A percentile compares a stretch with the other conserved stretches of the same genome.
phyloP scores from a whole-genome alignment of 2,797 vertebrate species.

The Pantherophis vulpinus region DNA sequence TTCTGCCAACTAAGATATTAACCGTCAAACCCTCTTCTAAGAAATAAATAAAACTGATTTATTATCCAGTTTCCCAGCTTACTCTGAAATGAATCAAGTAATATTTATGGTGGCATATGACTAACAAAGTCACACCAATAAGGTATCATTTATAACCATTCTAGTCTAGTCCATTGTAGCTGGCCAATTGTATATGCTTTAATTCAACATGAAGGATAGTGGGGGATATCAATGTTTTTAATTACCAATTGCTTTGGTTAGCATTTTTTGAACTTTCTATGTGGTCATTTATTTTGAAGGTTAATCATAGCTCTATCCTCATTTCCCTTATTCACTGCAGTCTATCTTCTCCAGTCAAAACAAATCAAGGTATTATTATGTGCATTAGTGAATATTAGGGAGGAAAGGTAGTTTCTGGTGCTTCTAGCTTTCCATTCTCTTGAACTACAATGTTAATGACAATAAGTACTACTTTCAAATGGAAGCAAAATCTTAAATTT shows the following conservation, averaged over 20 bases:
- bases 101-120: not conserved
- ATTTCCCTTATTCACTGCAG: not conserved
- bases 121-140: not conserved
- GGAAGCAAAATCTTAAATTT: not conserved
- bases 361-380: not conserved
- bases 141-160: not conserved
- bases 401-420: not conserved
- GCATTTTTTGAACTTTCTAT: not conserved
- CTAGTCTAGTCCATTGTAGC: not conserved
- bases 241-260: rapidly evolving
- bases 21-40: not conserved
- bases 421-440: not conserved
- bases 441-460: not conserved
- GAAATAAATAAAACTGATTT: not conserved
- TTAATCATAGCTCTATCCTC: not conserved
- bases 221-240: not conserved
- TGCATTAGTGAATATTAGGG: not conserved
- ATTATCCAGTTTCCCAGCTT: not conserved
- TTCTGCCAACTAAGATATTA: not conserved
- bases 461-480: not conserved
- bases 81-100: not conserved
- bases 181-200: not conserved
- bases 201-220: not conserved
- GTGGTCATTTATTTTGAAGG: not conserved
- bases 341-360: not conserved